Percentiles rank a stretch among this genome's conserved stretches.
These are phyloP conservation scores for Apodemia zela DNA, from an alignment of 2,888 invertebrate species.

Conservation along the genomic window DNA sequence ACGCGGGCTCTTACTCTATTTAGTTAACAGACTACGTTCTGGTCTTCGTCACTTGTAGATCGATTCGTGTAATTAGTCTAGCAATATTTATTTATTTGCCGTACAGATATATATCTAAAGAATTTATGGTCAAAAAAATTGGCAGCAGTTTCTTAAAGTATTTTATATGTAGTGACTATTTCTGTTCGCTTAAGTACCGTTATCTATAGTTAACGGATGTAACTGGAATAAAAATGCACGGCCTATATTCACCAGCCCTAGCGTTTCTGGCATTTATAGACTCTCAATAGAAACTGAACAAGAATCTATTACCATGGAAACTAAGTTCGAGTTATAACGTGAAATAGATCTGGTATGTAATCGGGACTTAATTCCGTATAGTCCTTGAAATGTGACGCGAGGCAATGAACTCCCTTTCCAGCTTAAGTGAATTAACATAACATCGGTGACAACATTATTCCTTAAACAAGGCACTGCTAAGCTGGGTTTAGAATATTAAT, in stretches of 20 bases:
- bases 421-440: conserved; percentile 17
- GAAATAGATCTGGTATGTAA: conserved; percentile 6
- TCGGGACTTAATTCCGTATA: not conserved
- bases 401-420: conserved; percentile 7
- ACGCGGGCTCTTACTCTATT: too few relatives aligned
- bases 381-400: conserved; percentile 10
- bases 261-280: too few relatives aligned
- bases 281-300: not conserved
- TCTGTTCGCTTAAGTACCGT: not conserved
- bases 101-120: too few relatives aligned
- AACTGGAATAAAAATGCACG: not conserved
- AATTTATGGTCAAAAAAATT: not conserved
- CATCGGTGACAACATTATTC: not conserved
- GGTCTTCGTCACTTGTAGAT: too few relatives aligned
- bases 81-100: too few relatives aligned
- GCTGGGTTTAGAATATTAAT: conserved; percentile 12
- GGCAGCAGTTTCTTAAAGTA: not conserved
- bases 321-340: not conserved
- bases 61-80: too few relatives aligned
- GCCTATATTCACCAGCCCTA: not conserved
- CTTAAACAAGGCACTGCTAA: not conserved
- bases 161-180: not conserved
- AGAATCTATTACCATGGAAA: not conserved
- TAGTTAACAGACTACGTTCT: too few relatives aligned
- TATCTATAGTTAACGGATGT: not conserved